phyloP scores from a whole-genome alignment of 2,797 vertebrate genomes.

The Sebastes reedi region DNA sequence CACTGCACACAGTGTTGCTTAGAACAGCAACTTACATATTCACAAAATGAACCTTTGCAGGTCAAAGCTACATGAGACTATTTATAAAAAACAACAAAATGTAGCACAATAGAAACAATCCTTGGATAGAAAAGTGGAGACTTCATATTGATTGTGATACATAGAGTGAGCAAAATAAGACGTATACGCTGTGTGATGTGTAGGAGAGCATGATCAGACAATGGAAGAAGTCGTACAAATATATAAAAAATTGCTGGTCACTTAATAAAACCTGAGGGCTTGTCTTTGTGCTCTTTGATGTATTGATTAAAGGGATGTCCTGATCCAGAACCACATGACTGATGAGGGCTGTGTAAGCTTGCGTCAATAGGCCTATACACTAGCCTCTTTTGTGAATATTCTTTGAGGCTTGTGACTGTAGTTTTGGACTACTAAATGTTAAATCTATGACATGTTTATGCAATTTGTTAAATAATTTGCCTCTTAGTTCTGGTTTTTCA shows the following conservation, averaged over 20 bases:
- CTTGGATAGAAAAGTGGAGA: background rate
- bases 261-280: background rate
- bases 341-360: background rate
- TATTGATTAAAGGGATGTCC: background rate
- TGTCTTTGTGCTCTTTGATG: background rate
- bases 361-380: background rate
- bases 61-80: constrained; percentile 1
- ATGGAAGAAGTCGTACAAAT: background rate
- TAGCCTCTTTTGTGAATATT: background rate
- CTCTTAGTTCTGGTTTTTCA: background rate
- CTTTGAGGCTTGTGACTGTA: background rate
- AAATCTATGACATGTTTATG: no score
- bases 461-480: background rate
- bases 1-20: constrained; percentile 38
- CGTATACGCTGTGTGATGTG: background rate
- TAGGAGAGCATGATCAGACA: background rate
- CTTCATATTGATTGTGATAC: background rate
- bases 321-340: background rate
- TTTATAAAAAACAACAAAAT: background rate
- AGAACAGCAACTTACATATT: constrained; percentile 67
- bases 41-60: constrained; percentile 10
- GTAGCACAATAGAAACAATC: background rate
- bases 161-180: background rate
- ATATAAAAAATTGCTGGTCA: background rate
- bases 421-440: background rate